phyloP scores from a whole-genome alignment of 2,797 vertebrate genomes.

The Sebastes paucispinis region DNA sequence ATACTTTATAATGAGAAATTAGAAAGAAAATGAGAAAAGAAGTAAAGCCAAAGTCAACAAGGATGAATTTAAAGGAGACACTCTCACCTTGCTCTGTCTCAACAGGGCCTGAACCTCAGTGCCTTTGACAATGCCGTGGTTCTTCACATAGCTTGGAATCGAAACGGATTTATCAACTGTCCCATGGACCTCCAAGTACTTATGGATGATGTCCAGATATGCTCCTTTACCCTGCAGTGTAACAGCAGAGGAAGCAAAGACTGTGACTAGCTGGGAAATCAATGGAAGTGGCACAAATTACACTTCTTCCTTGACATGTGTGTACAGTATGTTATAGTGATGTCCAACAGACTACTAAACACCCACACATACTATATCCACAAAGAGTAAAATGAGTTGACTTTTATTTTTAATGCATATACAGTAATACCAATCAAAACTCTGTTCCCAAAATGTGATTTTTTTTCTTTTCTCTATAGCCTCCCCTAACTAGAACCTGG shows the following conservation, averaged over 20 bases:
- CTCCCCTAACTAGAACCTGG: background rate
- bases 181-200: conserved; percentile 86
- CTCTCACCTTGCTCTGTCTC: conserved; percentile 86
- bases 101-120: conserved; percentile 85
- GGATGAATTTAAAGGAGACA: background rate
- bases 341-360: background rate
- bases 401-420: background rate
- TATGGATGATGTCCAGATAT: conserved; percentile 88
- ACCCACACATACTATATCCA: background rate
- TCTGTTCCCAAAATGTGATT: background rate
- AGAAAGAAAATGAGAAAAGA: background rate
- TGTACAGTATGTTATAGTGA: background rate
- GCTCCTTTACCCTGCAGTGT: conserved; percentile 81
- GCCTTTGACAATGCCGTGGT: conserved; percentile 86
- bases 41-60: background rate
- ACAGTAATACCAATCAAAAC: background rate
- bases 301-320: background rate
- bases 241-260: background rate
- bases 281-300: background rate
- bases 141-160: conserved; percentile 87
- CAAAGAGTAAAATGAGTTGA: background rate
- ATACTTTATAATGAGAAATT: background rate
- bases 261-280: background rate
- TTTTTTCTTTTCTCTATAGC: background rate
- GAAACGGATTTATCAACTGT: conserved; percentile 79